Conservation (phyloP, 1,140 invertebrate genomes). For the Contarinia nasturtii region DNA sequence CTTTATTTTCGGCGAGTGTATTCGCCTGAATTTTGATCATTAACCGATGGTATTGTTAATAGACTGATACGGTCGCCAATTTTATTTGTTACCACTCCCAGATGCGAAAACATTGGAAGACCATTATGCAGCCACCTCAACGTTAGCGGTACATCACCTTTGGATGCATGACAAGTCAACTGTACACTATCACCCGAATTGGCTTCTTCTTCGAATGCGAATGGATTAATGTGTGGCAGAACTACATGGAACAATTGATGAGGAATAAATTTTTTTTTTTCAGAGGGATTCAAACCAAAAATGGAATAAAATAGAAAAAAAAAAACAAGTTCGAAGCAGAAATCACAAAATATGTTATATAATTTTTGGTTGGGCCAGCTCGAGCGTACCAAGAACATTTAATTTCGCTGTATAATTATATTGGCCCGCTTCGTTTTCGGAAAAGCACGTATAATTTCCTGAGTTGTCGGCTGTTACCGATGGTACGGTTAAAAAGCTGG, state of each 20-base stretch:
- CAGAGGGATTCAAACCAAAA: background rate
- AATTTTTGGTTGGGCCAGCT: conserved; percentile 34
- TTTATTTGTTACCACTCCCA: conserved; percentile 16
- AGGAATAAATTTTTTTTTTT: background rate
- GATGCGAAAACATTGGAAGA: conserved; percentile 18
- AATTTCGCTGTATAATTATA: conserved; percentile 30
- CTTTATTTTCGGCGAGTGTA: conserved; percentile 41
- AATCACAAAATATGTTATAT: conserved; percentile 34
- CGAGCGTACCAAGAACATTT: conserved; percentile 38
- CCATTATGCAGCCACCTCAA: conserved; percentile 42
- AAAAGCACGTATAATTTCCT: conserved; percentile 53
- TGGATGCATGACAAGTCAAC: conserved; percentile 43
- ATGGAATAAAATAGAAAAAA: background rate
- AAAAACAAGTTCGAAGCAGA: background rate
- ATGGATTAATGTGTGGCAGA: conserved; percentile 41
- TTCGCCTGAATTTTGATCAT: conserved; percentile 37
- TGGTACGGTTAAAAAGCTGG: conserved; percentile 50
- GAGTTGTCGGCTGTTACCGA: conserved; percentile 46
- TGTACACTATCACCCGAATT: conserved; percentile 49
- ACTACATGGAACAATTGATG: conserved; percentile 30
- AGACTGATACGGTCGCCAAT: conserved; percentile 22
- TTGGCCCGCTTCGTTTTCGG: conserved; percentile 36
- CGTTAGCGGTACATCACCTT: conserved; percentile 46
- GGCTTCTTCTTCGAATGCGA: conserved; percentile 35
- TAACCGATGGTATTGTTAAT: conserved; percentile 24